Evolutionary conservation across 2,888 invertebrate species (phyloP), one percentile per base, ranked within the genome.

Genomic region (Xanthorhoe spadicearia): DNA sequence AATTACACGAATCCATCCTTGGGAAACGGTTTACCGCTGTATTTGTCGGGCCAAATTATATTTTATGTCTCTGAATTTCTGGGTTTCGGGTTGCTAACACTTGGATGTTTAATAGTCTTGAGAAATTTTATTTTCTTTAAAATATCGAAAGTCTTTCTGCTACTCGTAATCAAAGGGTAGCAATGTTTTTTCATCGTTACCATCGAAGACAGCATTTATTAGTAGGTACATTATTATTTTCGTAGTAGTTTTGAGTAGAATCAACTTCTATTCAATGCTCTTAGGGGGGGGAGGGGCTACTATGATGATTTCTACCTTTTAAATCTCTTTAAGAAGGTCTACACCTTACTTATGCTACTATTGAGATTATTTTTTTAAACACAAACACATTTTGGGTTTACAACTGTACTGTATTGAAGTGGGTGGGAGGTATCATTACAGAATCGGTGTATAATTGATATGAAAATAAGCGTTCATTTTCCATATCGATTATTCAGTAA

Each of bases 1-100:
- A 77, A 76, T 78, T 78, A 77, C 75, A 75, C 69, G 70, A 70
- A 74, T 71, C 74, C 70, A 66, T 74, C 72, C 72, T 68, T 64
- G 72, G 72, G 51, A 72, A 78, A 78, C 77, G 74, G 74, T 76
- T 72, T 74, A 74, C 70, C 66, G 74, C 69, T 71, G 55, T 71
- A 66, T 74, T 74, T 71, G 69, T 69, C 69, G 62, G 69, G 55
- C 59, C 51, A 68, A 64, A 65, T 70, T 64, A 54, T 52, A 53
- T 67, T 68, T 68, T 66, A 66, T 64, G 66, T 63, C 46, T 57
- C 46, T 17, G 17, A 46, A 48, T 38, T 59, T 43, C 10, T 35
- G 23, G 54, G 50, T 58, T 57, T 57, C 35, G 38, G 18, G 18
- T 28, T 32, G 18, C 23, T 23, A 60, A 51, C 15, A 32, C 18